A percentile compares a stretch with the other conserved stretches of the same genome.
Evolutionary conservation across 2,113 vertebrate genomes (phyloP).

Genomic region (Peromyscus leucopus): DNA sequence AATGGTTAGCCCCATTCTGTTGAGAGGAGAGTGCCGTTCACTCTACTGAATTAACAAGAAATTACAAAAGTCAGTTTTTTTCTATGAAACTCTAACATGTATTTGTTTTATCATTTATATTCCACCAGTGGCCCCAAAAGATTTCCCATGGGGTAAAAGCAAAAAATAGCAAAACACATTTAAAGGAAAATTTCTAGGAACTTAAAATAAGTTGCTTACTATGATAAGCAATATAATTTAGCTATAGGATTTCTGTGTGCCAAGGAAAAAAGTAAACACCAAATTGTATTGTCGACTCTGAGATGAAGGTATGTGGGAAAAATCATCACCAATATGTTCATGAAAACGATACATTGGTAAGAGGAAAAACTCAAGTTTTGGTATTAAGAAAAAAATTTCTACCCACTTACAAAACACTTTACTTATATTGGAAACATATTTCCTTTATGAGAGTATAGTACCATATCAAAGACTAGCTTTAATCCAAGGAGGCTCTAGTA

Average conservation of each 20-base stretch:
- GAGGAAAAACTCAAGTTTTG: neutral
- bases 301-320: constrained; percentile 2
- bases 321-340: neutral
- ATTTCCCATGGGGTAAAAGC: neutral
- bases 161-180: constrained; percentile 51
- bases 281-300: constrained; percentile 42
- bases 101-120: neutral
- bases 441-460: neutral
- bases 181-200: constrained; percentile 38
- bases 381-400: neutral
- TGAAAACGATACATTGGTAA: neutral
- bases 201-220: constrained; percentile 56
- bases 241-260: constrained; percentile 39
- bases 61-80: neutral
- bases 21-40: neutral
- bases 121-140: neutral
- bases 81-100: neutral
- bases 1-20: neutral
- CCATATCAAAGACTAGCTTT: neutral
- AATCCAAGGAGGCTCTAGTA: neutral
- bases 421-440: neutral
- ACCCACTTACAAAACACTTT: neutral
- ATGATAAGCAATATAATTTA: constrained; percentile 44
- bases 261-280: constrained; percentile 56
- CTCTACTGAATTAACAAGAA: neutral